Conservation (phyloP, 2,888 invertebrate species). For the Drosophila testacea region DNA sequence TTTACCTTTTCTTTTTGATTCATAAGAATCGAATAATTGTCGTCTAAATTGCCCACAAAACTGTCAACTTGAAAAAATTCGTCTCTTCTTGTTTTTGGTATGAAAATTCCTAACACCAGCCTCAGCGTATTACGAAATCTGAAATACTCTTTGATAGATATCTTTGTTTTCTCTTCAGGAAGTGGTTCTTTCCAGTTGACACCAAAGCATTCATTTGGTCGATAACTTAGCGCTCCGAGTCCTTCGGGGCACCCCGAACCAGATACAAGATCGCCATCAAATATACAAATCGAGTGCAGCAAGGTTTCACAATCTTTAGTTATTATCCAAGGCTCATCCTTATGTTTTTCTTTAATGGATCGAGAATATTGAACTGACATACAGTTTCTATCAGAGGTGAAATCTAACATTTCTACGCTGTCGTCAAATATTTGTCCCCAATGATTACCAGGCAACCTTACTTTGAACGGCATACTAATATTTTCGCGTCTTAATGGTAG, state of each 20-base stretch:
- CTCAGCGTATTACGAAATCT: slow-evolving; percentile 58
- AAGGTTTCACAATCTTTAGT: slow-evolving; percentile 49
- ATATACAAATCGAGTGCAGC: slow-evolving; percentile 79
- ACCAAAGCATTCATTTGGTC: slow-evolving; percentile 77
- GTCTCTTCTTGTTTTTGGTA: slow-evolving; percentile 26
- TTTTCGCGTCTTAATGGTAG: slow-evolving; percentile 86
- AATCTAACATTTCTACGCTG: slow-evolving; percentile 47
- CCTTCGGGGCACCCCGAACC: slow-evolving; percentile 69
- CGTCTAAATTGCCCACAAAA: slow-evolving; percentile 25
- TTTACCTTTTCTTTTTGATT: slow-evolving; percentile 53
- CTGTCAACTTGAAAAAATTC: slow-evolving; percentile 48
- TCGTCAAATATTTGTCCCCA: slow-evolving; percentile 75
- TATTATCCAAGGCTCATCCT: background rate
- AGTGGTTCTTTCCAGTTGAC: slow-evolving; percentile 49
- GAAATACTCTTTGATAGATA: slow-evolving; percentile 65
- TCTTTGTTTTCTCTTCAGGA: slow-evolving; percentile 1
- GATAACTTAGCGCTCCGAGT: slow-evolving; percentile 70
- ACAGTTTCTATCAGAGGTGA: slow-evolving; percentile 67
- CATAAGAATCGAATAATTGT: slow-evolving; percentile 61
- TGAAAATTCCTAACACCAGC: slow-evolving; percentile 46
- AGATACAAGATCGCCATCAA: slow-evolving; percentile 56
- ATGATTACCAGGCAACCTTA: slow-evolving; percentile 86
- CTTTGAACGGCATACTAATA: slow-evolving; percentile 64
- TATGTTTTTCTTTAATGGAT: background rate
- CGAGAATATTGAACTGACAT: slow-evolving; percentile 41